phyloP scores from a whole-genome alignment of 2,797 vertebrate genomes.

The Rhabdophis nuchalis region DNA sequence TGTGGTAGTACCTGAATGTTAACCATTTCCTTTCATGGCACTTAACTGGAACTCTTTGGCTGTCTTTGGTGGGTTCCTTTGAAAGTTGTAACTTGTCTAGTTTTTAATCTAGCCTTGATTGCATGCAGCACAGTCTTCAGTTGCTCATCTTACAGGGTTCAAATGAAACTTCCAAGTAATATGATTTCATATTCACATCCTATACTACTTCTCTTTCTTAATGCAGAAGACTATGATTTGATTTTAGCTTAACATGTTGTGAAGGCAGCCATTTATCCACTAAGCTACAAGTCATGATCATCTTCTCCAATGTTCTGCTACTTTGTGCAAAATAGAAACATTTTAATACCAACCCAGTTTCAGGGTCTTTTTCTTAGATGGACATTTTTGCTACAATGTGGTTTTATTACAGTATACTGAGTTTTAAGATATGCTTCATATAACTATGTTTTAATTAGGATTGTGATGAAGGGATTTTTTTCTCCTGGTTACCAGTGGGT shows the following conservation, averaged over 20 bases:
- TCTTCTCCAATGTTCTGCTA: background rate
- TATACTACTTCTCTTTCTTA: background rate
- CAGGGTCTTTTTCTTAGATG: background rate
- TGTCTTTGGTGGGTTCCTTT: background rate
- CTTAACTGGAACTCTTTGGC: background rate
- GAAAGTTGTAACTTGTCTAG: background rate
- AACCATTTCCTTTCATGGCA: background rate
- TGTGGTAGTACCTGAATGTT: background rate
- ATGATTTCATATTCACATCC: background rate
- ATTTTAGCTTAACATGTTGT: background rate
- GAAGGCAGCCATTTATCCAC: background rate
- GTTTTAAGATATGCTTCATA: background rate
- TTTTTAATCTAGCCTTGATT: background rate
- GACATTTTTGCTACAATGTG: background rate
- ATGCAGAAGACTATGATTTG: background rate
- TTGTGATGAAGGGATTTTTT: background rate
- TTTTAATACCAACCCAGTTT: accelerated
- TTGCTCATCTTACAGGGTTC: background rate
- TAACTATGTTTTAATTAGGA: background rate
- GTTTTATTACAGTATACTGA: background rate
- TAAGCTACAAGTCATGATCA: background rate
- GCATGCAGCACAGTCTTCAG: background rate
- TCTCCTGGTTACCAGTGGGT: background rate
- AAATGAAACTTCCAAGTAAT: background rate
- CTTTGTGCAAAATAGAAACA: accelerated